A percentile compares a stretch with the other conserved stretches of the same genome.
Evolutionary conservation across 2,113 vertebrate species (phyloP).

Genomic region (Gallinago undulata): DNA sequence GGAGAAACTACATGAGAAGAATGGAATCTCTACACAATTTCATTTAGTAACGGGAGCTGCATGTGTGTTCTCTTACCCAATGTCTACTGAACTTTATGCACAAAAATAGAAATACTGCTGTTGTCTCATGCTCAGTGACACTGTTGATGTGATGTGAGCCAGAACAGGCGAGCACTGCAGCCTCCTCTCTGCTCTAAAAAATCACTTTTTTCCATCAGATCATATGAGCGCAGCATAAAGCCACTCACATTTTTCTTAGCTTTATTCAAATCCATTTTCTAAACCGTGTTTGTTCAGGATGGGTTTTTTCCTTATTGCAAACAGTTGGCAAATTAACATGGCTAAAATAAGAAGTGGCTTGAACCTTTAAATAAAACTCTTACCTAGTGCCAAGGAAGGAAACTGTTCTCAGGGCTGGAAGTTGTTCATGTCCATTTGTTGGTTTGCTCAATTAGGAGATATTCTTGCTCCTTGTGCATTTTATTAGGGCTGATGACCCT

Average conservation of each 20-base stretch:
- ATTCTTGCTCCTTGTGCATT: background rate
- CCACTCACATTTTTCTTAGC: background rate
- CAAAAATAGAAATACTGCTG: conserved; percentile 52
- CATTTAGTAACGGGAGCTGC: background rate
- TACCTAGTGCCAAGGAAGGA: background rate
- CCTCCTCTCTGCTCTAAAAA: background rate
- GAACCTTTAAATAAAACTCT: background rate
- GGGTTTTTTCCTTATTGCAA: background rate
- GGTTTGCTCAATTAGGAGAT: background rate
- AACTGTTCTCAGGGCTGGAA: background rate
- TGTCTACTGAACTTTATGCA: conserved; percentile 41
- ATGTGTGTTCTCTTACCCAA: background rate
- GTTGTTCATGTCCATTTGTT: background rate
- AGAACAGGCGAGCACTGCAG: conserved; percentile 2
- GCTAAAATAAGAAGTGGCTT: background rate
- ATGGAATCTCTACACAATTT: fast-evolving
- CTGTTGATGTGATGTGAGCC: conserved; percentile 48
- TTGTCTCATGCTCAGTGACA: conserved; percentile 46
- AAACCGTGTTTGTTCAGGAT: background rate
- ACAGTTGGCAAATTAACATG: background rate
- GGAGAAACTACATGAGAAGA: background rate
- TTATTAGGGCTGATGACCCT: background rate
- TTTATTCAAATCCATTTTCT: background rate
- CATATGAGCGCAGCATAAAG: background rate
- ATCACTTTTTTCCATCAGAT: background rate